Base-by-base conservation (phyloP, 64 coral and sea anemone genomes). In the Stichodactyla helianthus region DNA sequence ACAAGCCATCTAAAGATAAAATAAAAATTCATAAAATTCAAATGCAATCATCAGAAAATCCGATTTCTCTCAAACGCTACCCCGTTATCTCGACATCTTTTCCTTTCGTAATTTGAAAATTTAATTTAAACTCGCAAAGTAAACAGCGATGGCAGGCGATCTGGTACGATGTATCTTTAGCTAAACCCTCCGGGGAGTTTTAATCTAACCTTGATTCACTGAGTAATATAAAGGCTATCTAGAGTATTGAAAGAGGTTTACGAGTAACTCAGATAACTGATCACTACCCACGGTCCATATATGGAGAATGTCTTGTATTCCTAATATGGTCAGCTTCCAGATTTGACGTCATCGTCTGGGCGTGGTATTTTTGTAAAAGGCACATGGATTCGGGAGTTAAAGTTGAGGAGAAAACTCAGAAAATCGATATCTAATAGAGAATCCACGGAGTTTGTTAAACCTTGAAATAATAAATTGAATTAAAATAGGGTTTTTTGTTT, bases 111-210 rank as follows among this genome's bases (percentile, higher is more conserved):
- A 74, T 74, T 74, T 74, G 10, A 74, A 74, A 74, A 74, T 74
- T 74, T 74, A 74, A 74, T 74, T 74, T 74, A 74, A 74, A 74
- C 68, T 74, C 10, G 68, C 68, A 31, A 74, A 26, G 68, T 74
- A 74, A 74, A 74, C 68, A 74, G 2, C 1, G 25, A 31, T 74
- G 68, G 68, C 8, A 28, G 12, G 68, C 25, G n/a, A 74, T 74
- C 20, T 31, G 25, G 68, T n/a, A 11, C 20, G 4, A 9, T 20
- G 19, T 68, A 26, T 68, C 63, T 68, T 20, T 68, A 31, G n/a
- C 23, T n/a, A 11, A 74, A 25, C 12, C n/a, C 68, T 23, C 68
- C 68, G 27, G 68, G 26, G 68, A 74, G 25, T 58, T 11, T 31
- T 27, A 26, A 74, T 74, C 22, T 74, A 74, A 74, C 68, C 68